Evolutionary conservation across 2,113 vertebrate species (phyloP).

Genomic region (Protomyctophum bolini): DNA sequence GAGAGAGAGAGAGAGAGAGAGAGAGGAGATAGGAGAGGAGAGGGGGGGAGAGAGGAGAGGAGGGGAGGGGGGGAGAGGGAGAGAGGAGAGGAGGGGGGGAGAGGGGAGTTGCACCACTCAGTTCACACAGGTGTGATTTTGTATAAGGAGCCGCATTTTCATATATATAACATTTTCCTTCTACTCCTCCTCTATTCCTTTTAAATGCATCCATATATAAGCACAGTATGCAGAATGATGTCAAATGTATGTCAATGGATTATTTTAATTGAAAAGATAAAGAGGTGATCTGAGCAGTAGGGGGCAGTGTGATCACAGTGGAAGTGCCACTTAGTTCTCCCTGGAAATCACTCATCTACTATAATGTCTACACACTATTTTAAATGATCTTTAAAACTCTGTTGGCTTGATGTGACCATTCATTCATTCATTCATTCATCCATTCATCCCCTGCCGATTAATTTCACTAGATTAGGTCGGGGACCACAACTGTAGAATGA

Average conservation of each 20-base stretch:
- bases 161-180: too few relatives aligned
- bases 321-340: not conserved
- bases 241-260: not conserved
- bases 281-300: slow-evolving; percentile 54
- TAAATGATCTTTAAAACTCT: not conserved
- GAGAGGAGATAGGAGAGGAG: not conserved
- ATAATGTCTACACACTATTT: slow-evolving; percentile 26
- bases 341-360: slow-evolving; percentile 2
- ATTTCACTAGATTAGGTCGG: too few relatives aligned
- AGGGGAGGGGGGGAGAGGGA: too few relatives aligned
- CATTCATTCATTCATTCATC: not conserved
- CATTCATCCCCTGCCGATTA: not conserved
- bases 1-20: not conserved
- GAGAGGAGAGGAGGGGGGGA: too few relatives aligned
- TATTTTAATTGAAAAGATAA: not conserved
- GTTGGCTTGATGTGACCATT: not conserved
- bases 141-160: too few relatives aligned
- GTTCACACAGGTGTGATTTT: too few relatives aligned
- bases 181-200: too few relatives aligned
- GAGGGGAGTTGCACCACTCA: too few relatives aligned
- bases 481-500: too few relatives aligned
- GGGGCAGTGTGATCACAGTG: slow-evolving; percentile 65
- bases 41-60: not conserved
- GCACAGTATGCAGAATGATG: not conserved
- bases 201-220: not conserved